These are phyloP conservation scores for Turnix velox DNA, from an alignment of 2,113 vertebrate species.

Conservation along the genomic window DNA sequence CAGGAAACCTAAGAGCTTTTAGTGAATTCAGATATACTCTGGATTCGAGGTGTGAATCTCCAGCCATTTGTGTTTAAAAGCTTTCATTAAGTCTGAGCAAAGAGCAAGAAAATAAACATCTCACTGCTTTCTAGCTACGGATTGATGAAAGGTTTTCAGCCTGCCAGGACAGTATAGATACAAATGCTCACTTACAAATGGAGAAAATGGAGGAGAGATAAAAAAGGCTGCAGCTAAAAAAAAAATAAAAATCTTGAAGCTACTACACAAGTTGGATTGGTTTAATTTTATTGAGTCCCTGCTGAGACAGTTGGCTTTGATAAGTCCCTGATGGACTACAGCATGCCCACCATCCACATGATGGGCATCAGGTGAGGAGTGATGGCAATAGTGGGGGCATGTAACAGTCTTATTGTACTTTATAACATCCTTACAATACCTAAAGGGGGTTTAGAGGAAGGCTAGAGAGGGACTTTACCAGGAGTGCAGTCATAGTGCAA, in stretches of 20 bases:
- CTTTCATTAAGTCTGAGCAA: slow-evolving; percentile 13
- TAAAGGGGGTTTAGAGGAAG: not conserved
- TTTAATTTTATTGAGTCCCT: not conserved
- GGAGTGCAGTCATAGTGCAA: not conserved
- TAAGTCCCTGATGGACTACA: not conserved
- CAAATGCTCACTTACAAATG: not conserved
- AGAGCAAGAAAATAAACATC: slow-evolving; percentile 18
- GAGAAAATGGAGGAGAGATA: not conserved
- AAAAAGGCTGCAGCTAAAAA: not conserved
- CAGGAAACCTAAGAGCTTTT: slow-evolving; percentile 12
- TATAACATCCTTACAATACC: not conserved
- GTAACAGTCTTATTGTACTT: not conserved
- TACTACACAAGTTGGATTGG: not conserved
- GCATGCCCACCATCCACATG: rapidly evolving
- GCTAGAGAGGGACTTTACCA: not conserved
- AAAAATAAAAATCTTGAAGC: not conserved
- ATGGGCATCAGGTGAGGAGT: not conserved
- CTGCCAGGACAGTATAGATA: too few species aligned
- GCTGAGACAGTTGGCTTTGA: rapidly evolving
- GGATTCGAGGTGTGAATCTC: not conserved
- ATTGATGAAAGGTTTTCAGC: not conserved
- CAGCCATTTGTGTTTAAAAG: slow-evolving; percentile 24
- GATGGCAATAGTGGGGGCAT: not conserved
- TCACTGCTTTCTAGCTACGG: not conserved
- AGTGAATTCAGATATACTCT: not conserved